phyloP scores from a whole-genome alignment of 2,797 vertebrate genomes.

The Helarctos malayanus region DNA sequence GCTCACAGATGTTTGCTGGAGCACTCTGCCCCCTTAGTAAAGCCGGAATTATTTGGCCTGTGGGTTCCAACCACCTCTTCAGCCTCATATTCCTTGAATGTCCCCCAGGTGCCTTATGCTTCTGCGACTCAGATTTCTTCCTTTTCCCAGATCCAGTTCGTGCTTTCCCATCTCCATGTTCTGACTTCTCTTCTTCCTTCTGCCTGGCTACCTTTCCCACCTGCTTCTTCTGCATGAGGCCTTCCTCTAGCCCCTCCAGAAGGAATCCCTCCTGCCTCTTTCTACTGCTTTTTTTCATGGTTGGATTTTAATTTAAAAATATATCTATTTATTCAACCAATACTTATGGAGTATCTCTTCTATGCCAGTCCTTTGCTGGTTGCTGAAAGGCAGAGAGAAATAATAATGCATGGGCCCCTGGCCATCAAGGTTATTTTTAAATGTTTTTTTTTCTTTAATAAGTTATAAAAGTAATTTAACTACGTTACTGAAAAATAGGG shows the following conservation, averaged over 20 bases:
- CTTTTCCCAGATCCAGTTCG: not conserved
- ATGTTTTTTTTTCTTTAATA: not conserved
- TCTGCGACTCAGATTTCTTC: not conserved
- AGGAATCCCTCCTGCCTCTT: not conserved
- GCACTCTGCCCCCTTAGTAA: not conserved
- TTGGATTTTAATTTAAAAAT: slow-evolving; percentile 55
- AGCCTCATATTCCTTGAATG: not conserved
- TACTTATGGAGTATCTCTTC: slow-evolving; percentile 1
- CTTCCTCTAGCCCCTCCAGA: not conserved
- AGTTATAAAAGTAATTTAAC: not conserved
- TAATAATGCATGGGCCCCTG: not conserved
- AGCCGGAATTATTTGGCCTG: not conserved
- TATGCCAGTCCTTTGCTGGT: slow-evolving; percentile 21
- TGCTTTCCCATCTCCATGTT: not conserved
- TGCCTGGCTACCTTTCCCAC: not conserved
- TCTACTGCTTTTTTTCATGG: slow-evolving; percentile 2
- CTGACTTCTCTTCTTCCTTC: not conserved
- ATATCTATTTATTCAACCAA: not conserved
- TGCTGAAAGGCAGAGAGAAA: not conserved
- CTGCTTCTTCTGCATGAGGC: not conserved
- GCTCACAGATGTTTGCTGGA: not conserved
- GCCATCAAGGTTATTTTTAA: slow-evolving; percentile 4
- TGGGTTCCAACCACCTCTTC: not conserved
- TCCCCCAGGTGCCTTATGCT: not conserved
- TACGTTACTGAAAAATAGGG: slow-evolving; percentile 22